Conservation (phyloP, 37 sponge, comb jelly and placozoan species). For the Tethya wilhelma region DNA sequence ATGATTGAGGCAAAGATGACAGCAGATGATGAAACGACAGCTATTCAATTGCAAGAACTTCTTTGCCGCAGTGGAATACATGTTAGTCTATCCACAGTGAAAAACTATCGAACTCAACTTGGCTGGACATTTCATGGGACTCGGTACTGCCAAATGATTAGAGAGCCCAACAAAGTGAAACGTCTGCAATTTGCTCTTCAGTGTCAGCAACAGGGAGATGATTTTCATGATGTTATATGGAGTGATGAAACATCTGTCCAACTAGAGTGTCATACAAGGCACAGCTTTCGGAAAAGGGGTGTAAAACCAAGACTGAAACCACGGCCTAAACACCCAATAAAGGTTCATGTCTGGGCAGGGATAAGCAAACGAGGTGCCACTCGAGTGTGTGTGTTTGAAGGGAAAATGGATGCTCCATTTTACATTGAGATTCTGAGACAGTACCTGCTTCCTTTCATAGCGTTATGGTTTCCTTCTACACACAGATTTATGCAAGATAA, state of each 20-base stretch:
- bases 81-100: constrained; percentile 15
- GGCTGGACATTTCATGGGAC: constrained; percentile 50
- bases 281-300: constrained; percentile 22
- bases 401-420: constrained; percentile 41
- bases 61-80: constrained; percentile 4
- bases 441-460: constrained; percentile 26
- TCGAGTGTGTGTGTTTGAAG: constrained; percentile 45
- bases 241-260: constrained; percentile 38
- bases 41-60: constrained; percentile 11
- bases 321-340: constrained; percentile 31
- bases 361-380: constrained; percentile 35
- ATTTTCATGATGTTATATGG: constrained; percentile 36
- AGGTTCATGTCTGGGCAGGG: constrained; percentile 58
- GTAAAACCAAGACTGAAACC: constrained; percentile 11
- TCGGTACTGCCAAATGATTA: constrained; percentile 31
- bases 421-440: constrained; percentile 12
- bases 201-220: not conserved
- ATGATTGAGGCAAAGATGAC: constrained; percentile 39
- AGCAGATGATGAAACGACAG: constrained; percentile 37
- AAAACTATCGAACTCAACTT: not conserved
- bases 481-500: constrained; percentile 36
- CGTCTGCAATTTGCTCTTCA: constrained; percentile 17
- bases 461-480: not conserved
- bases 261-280: constrained; percentile 19
- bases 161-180: constrained; percentile 36